Evolutionary conservation across 2,888 invertebrate species (phyloP).

Genomic region (Phragmatobia fuliginosa): DNA sequence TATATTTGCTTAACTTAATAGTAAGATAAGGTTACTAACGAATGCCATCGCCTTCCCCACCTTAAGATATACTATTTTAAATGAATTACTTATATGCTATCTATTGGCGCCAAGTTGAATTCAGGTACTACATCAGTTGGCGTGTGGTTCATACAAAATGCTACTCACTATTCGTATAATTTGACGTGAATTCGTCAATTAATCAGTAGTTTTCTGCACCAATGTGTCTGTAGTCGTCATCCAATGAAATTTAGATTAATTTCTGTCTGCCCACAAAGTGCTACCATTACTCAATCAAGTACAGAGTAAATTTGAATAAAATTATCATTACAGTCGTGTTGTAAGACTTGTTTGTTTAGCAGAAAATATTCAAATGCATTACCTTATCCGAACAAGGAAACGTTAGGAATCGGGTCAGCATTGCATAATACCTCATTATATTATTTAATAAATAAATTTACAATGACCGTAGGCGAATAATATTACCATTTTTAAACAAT

Average conservation of each 20-base stretch:
- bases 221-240: neutral
- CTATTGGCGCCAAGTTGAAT: neutral
- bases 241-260: neutral
- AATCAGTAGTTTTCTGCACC: neutral
- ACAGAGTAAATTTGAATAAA: neutral
- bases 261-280: neutral
- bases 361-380: slow-evolving; percentile 1
- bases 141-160: neutral
- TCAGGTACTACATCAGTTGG: neutral
- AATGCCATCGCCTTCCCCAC: too few relatives aligned
- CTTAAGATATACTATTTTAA: too few relatives aligned
- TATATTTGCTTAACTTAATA: too few relatives aligned
- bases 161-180: neutral
- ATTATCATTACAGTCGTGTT: slow-evolving; percentile 1
- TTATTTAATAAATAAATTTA: neutral
- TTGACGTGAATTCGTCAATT: neutral
- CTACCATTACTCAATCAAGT: neutral
- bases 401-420: neutral
- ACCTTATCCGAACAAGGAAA: neutral
- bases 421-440: neutral
- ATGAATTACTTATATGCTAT: too few relatives aligned
- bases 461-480: neutral
- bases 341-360: neutral
- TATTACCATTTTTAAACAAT: neutral
- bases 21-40: too few relatives aligned